A percentile compares a stretch with the other conserved stretches of the same genome.
These are phyloP conservation scores for Mormyrus lacerda DNA, from an alignment of 2,113 vertebrate genomes.

Conservation along the genomic window DNA sequence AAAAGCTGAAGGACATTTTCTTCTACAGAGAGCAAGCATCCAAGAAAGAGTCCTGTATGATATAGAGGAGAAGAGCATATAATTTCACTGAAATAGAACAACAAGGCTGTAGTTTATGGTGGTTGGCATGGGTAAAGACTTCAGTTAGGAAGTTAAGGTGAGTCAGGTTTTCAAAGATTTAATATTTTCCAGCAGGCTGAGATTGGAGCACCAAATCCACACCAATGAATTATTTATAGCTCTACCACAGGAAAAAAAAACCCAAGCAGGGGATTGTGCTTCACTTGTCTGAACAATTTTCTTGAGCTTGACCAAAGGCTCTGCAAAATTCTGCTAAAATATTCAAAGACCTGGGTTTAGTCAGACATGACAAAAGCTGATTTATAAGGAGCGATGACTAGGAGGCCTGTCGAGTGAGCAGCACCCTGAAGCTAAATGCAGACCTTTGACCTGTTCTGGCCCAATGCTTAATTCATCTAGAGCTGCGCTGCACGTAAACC, in stretches of 20 bases:
- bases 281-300: neutral
- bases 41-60: neutral
- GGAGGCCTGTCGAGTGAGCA: neutral
- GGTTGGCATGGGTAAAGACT: neutral
- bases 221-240: neutral
- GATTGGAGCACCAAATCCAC: neutral
- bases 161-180: neutral
- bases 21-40: neutral
- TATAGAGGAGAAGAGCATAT: neutral
- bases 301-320: neutral
- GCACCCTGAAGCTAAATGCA: neutral
- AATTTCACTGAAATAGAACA: neutral
- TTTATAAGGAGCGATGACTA: neutral
- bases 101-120: constrained; percentile 1
- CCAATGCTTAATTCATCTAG: neutral
- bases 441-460: neutral
- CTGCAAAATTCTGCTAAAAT: neutral
- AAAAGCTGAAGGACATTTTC: neutral
- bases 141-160: neutral
- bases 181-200: neutral
- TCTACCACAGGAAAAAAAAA: neutral
- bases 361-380: neutral
- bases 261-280: neutral
- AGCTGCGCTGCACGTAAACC: neutral
- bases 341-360: neutral